A percentile compares a stretch with the other conserved stretches of the same genome.
phyloP scores from a whole-genome alignment of 2,797 vertebrate genomes.

The Danio tinwini region DNA sequence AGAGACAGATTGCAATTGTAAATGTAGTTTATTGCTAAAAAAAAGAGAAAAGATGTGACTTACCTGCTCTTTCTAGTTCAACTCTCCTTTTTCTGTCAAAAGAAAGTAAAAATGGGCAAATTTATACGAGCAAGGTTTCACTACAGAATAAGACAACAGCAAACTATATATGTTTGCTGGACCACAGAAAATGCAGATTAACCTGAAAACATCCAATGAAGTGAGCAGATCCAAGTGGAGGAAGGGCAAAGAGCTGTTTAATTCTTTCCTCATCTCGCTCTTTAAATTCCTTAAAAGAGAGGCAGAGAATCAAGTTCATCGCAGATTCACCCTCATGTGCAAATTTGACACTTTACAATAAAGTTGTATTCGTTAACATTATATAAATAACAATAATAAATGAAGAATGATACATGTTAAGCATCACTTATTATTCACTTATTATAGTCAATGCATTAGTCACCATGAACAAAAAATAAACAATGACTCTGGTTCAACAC shows the following conservation, averaged over 20 bases:
- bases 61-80: neutral
- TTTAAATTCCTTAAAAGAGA: neutral
- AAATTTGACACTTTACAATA: no score
- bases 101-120: neutral
- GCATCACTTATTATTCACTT: no score
- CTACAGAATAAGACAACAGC: rapidly evolving
- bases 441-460: no score
- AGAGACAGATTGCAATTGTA: no score
- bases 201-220: neutral
- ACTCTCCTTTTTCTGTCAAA: neutral
- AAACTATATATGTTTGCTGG: neutral
- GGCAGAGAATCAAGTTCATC: neutral
- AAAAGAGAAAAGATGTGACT: neutral
- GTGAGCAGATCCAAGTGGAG: neutral
- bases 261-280: neutral
- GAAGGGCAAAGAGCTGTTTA: neutral
- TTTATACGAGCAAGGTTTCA: no score
- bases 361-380: no score
- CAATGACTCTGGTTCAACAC: no score
- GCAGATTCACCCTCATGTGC: neutral
- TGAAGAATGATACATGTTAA: no score
- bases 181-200: neutral
- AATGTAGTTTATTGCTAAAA: neutral
- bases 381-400: no score
- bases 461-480: no score